A percentile compares a stretch with the other conserved stretches of the same genome.
These are phyloP conservation scores for Oeneis ivallda DNA, from an alignment of 2,888 invertebrate species.

Conservation along the genomic window DNA sequence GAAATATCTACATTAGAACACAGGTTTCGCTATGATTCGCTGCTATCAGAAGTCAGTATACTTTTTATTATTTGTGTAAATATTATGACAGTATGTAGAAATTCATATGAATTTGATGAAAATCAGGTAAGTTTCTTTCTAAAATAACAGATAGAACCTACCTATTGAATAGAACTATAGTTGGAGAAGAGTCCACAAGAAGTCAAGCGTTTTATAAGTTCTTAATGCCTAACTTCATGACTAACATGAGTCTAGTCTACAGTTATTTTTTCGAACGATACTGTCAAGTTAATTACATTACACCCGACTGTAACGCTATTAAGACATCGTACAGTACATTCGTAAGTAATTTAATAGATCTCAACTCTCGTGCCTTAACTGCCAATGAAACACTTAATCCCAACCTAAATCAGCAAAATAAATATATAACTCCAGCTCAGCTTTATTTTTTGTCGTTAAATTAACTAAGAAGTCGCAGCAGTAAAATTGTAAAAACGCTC, in stretches of 20 bases:
- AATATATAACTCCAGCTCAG: neutral
- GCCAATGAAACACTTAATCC: neutral
- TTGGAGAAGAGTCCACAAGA: too few relatives aligned
- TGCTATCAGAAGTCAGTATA: too few relatives aligned
- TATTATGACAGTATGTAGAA: too few relatives aligned
- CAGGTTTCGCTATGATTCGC: too few relatives aligned
- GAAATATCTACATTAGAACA: too few relatives aligned
- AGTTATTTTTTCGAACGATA: neutral
- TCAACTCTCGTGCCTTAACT: conserved; percentile 14
- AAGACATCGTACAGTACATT: conserved; percentile 9
- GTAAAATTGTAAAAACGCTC: neutral
- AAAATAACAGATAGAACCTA: too few relatives aligned
- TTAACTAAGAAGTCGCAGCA: neutral
- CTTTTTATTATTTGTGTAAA: too few relatives aligned
- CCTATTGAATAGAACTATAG: too few relatives aligned
- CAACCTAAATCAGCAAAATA: neutral
- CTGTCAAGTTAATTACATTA: conserved; percentile 13
- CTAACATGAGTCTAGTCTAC: neutral
- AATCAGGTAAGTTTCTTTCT: too few relatives aligned
- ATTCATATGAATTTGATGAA: too few relatives aligned
- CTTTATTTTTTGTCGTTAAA: neutral
- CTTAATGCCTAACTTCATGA: too few relatives aligned
- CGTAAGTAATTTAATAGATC: conserved; percentile 16
- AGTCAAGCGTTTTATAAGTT: too few relatives aligned
- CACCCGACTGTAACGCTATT: conserved; percentile 10